Percentiles rank a stretch among this genome's conserved stretches.
These are phyloP conservation scores for Pygocentrus nattereri DNA, from an alignment of 2,797 vertebrate genomes.

Conservation along the genomic window DNA sequence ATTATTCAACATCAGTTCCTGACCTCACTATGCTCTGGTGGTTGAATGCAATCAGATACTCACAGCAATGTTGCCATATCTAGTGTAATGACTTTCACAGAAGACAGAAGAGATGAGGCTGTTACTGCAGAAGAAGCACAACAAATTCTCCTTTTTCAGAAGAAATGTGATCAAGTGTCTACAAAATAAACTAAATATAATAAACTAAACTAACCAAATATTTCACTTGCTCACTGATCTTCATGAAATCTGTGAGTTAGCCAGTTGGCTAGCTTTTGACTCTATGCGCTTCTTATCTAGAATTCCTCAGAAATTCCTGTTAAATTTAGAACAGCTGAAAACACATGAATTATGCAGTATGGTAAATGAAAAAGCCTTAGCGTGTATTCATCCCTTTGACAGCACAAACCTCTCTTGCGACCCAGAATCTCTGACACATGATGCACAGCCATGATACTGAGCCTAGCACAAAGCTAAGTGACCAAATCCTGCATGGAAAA, in stretches of 20 bases:
- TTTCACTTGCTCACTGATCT: not conserved
- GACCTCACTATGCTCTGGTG: too few species aligned
- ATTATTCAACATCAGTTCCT: too few species aligned
- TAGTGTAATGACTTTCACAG: too few species aligned
- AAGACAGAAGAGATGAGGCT: too few species aligned
- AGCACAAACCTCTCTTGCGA: not conserved
- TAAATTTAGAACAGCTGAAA: constrained; percentile 26
- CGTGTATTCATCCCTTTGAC: constrained; percentile 8
- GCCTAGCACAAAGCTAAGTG: not conserved
- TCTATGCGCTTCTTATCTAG: not conserved
- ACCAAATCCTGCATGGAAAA: not conserved
- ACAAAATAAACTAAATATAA: constrained; percentile 29
- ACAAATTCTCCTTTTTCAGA: too few species aligned
- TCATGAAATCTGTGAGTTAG: not conserved
- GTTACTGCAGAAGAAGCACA: too few species aligned
- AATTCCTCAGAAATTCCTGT: not conserved
- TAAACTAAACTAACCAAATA: constrained; percentile 15
- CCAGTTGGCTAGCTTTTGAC: not conserved
- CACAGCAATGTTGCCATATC: too few species aligned
- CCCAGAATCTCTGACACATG: constrained; percentile 26
- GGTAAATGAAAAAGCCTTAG: constrained; percentile 15
- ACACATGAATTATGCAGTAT: constrained; percentile 23
- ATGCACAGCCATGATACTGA: not conserved
- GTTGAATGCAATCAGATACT: too few species aligned
- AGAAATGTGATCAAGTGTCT: too few species aligned